phyloP scores from a whole-genome alignment of 2,888 invertebrate genomes.

The Trilocha varians region DNA sequence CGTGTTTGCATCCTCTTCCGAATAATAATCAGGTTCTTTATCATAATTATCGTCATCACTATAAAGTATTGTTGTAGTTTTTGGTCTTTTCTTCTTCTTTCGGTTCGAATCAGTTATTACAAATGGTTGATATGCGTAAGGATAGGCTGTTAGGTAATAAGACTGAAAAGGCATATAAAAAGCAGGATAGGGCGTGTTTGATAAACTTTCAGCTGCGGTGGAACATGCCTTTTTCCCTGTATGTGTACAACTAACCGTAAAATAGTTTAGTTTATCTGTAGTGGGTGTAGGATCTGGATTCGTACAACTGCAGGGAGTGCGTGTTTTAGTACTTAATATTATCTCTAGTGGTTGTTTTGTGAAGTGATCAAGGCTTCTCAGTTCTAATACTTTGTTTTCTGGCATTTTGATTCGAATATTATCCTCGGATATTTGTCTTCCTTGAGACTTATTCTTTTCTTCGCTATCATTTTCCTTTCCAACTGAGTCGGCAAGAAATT shows the following conservation, averaged over 20 bases:
- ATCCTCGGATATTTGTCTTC: slow-evolving; percentile 3
- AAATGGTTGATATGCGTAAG: slow-evolving; percentile 27
- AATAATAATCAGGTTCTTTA: slow-evolving; percentile 9
- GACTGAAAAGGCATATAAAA: slow-evolving; percentile 30
- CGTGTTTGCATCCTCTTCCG: slow-evolving; percentile 8
- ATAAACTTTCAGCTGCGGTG: slow-evolving; percentile 6
- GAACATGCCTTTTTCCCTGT: slow-evolving; percentile 4
- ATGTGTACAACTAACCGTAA: slow-evolving; percentile 16
- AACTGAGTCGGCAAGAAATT: slow-evolving; percentile 14
- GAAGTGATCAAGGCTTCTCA: slow-evolving; percentile 36
- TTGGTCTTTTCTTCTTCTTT: slow-evolving; percentile 26
- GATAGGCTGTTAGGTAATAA: slow-evolving; percentile 21
- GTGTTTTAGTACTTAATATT: slow-evolving; percentile 5
- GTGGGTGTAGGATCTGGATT: slow-evolving; percentile 20
- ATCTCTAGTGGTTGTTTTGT: slow-evolving; percentile 3
- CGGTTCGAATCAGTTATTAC: slow-evolving; percentile 21
- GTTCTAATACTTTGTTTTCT: slow-evolving; percentile 35
- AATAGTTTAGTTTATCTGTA: slow-evolving; percentile 19
- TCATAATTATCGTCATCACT: slow-evolving; percentile 27
- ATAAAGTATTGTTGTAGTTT: slow-evolving; percentile 18
- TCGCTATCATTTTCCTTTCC: slow-evolving; percentile 4
- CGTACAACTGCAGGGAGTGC: slow-evolving; percentile 24
- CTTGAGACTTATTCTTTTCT: neutral
- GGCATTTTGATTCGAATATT: slow-evolving; percentile 7
- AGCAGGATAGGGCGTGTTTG: slow-evolving; percentile 18